phyloP scores from a whole-genome alignment of 2,888 invertebrate species.

The Chrysomela aeneicollis region DNA sequence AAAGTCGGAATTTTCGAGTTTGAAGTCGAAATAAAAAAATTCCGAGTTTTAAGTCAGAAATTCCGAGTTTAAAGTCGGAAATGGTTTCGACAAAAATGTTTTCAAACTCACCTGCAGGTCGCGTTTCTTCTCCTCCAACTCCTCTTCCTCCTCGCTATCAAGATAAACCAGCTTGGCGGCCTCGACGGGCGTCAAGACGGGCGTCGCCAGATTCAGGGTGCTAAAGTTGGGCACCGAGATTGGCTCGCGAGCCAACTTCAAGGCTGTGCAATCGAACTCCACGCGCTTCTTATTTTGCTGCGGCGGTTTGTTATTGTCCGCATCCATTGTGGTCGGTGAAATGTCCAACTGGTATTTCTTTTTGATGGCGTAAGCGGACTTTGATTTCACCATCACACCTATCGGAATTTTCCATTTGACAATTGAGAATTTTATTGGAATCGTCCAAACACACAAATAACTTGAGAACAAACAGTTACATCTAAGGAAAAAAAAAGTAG shows the following conservation, averaged over 20 bases:
- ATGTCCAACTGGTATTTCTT: slow-evolving; percentile 58
- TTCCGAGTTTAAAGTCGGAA: no score
- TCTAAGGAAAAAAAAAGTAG: no score
- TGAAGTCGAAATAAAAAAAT: no score
- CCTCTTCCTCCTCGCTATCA: slow-evolving; percentile 69
- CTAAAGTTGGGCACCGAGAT: slow-evolving; percentile 80
- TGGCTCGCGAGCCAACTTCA: slow-evolving; percentile 70
- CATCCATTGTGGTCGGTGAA: slow-evolving; percentile 57
- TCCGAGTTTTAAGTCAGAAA: no score
- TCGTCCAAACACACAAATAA: no score
- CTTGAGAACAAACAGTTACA: no score
- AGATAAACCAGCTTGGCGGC: slow-evolving; percentile 74
- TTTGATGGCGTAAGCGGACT: slow-evolving; percentile 68
- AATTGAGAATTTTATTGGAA: no score
- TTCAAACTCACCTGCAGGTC: neutral
- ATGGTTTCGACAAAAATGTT: no score
- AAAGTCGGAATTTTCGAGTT: no score
- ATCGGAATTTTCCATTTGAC: neutral
- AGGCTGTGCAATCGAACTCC: slow-evolving; percentile 55
- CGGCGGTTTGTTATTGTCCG: slow-evolving; percentile 43
- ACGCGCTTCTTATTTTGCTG: slow-evolving; percentile 52
- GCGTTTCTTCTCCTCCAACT: slow-evolving; percentile 33
- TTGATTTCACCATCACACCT: slow-evolving; percentile 65
- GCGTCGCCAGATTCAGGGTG: slow-evolving; percentile 68
- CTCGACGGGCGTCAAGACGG: slow-evolving; percentile 73